Evolutionary conservation across 1,140 invertebrate species (phyloP).

Genomic region (Planococcus citri): DNA sequence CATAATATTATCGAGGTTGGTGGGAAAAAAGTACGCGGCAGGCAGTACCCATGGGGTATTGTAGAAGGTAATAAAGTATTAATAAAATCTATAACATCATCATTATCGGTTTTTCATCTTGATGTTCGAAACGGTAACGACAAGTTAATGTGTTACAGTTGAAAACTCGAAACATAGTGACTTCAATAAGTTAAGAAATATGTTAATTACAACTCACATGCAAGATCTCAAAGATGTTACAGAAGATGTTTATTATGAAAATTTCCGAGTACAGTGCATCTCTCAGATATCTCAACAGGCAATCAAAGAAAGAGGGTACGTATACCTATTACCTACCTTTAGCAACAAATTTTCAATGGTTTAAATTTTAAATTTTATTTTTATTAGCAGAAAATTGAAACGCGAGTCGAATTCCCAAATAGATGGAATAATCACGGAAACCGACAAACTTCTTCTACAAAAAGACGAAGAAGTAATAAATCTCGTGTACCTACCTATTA

Average conservation of each 20-base stretch:
- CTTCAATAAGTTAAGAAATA: slow-evolving; percentile 89
- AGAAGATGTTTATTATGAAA: slow-evolving; percentile 91
- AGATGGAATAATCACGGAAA: slow-evolving; percentile 66
- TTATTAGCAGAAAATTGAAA: slow-evolving; percentile 62
- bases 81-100: neutral
- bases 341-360: too few relatives aligned
- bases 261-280: slow-evolving; percentile 82
- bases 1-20: slow-evolving; percentile 86
- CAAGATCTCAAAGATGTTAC: slow-evolving; percentile 91
- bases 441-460: slow-evolving; percentile 70
- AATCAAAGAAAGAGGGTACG: slow-evolving; percentile 51
- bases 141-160: slow-evolving; percentile 42
- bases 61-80: slow-evolving; percentile 58
- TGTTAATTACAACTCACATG: slow-evolving; percentile 93
- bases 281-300: slow-evolving; percentile 79
- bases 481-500: neutral
- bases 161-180: slow-evolving; percentile 96
- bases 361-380: too few relatives aligned
- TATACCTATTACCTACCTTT: neutral
- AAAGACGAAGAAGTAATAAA: slow-evolving; percentile 91
- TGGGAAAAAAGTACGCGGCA: slow-evolving; percentile 69
- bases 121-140: neutral
- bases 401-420: slow-evolving; percentile 59
- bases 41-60: slow-evolving; percentile 96
- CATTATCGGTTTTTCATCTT: neutral